These are phyloP conservation scores for Linurgus olivaceus DNA, from an alignment of 2,797 vertebrate species.

Conservation along the genomic window DNA sequence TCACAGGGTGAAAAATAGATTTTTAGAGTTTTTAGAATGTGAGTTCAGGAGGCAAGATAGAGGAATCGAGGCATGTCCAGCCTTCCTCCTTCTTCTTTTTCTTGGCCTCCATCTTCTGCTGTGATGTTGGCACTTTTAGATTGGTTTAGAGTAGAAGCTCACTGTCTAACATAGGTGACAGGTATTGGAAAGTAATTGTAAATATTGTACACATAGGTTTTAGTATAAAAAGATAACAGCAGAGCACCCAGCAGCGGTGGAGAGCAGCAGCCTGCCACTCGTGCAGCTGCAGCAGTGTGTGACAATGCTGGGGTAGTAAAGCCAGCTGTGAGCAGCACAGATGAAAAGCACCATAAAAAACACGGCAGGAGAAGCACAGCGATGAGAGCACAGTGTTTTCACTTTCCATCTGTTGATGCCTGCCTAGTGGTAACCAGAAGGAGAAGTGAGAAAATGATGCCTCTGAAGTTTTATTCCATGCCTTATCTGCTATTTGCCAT, in stretches of 20 bases:
- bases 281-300: neutral
- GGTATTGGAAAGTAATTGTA: too few species aligned
- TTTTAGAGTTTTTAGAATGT: too few species aligned
- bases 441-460: neutral
- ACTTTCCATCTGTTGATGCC: neutral
- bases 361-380: neutral
- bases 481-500: neutral
- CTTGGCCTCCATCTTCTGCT: too few species aligned
- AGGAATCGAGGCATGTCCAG: too few species aligned
- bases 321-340: neutral
- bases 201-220: too few species aligned
- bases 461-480: neutral
- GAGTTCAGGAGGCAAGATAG: too few species aligned
- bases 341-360: neutral
- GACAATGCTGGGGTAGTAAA: neutral
- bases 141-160: too few species aligned
- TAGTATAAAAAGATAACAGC: too few species aligned
- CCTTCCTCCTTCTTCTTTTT: too few species aligned
- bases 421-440: neutral
- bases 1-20: too few species aligned
- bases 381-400: neutral
- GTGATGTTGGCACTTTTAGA: too few species aligned
- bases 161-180: too few species aligned
- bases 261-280: neutral
- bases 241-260: neutral